Evolutionary conservation across 2,888 invertebrate species (phyloP).

Genomic region (Yponomeuta plumbellus): DNA sequence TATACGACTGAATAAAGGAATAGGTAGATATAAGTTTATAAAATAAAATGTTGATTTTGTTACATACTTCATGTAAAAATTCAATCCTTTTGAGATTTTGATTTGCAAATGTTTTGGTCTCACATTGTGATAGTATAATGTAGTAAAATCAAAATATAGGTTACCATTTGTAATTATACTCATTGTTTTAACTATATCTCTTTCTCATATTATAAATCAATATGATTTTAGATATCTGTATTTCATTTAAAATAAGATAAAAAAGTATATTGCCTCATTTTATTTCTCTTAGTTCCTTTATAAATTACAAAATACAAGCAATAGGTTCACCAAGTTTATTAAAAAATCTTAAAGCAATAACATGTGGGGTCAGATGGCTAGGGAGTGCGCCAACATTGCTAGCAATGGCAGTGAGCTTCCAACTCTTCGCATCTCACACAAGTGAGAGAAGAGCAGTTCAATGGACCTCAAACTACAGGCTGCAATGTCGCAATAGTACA

Average conservation of each 20-base stretch:
- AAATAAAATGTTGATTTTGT: constrained; percentile 26
- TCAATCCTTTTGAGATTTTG: too few species aligned
- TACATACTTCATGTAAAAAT: constrained; percentile 17
- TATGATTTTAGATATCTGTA: constrained; percentile 35
- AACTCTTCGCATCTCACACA: constrained; percentile 64
- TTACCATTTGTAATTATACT: not conserved
- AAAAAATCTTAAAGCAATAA: constrained; percentile 8
- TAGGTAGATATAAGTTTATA: not conserved
- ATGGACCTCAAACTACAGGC: constrained; percentile 58
- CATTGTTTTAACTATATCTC: not conserved
- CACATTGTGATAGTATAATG: constrained; percentile 6
- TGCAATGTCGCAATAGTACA: constrained; percentile 46
- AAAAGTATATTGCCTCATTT: too few species aligned
- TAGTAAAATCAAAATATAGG: not conserved
- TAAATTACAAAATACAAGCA: not conserved
- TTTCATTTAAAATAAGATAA: too few species aligned
- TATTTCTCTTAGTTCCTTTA: not conserved
- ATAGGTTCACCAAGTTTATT: constrained; percentile 11
- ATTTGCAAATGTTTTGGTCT: constrained; percentile 20
- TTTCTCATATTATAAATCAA: not conserved
- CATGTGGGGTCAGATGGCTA: constrained; percentile 45
- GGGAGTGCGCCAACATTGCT: constrained; percentile 51
- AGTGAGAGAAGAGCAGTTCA: constrained; percentile 68
- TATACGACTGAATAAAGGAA: not conserved
- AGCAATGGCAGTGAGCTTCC: constrained; percentile 56